Base-by-base conservation (phyloP, 2,797 vertebrate species). In the Gymnoscopelus braueri region DNA sequence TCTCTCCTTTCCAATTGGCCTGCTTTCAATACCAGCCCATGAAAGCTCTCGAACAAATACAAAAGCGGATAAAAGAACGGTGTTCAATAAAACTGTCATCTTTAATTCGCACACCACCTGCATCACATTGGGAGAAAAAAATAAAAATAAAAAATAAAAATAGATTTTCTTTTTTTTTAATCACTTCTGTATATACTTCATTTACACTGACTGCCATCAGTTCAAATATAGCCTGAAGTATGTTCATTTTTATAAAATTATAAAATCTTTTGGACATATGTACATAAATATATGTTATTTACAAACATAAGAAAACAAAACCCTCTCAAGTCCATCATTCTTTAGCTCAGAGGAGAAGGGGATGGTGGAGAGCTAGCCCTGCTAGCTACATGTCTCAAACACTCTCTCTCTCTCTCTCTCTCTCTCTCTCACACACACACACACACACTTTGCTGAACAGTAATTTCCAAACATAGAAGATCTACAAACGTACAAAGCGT, bases 181-280 rank as follows among this genome's bases (percentile, higher is more conserved):
- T 87, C 76, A 85, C 61, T 53, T 85, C 78, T 78, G 72, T 71
- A 84, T 74, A 58, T 66, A 88, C 79, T 90, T 90, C 70, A 87
- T 90, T 91, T 87, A 86, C 78, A 89, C 76, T 71, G 77, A 86
- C 79, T 74, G 81, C 72, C 74, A 75, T 74, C 82, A 90, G 79
- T 79, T 83, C 65, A 91, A 86, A 91, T 85, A 89, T 84, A 89
- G 78, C 54, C 47, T 87, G 85, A 72, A 87, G 69, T 74, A 78
- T 84, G 84, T 83, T 86, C 87, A 72, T 83, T 87, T 92, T 92
- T 91, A 92, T 83, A 94, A 94, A 92, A 93, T 93, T 93, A 94
- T 84, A 94, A 93, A 92, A 90, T 78, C 69, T 81, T 92, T 69
- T 86, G 63, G 35, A 85, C 67, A 88, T 86, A 60, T 90, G 49